A percentile compares a stretch with the other conserved stretches of the same genome.
phyloP scores from a whole-genome alignment of 2,797 vertebrate genomes.

The Hemitrygon akajei region DNA sequence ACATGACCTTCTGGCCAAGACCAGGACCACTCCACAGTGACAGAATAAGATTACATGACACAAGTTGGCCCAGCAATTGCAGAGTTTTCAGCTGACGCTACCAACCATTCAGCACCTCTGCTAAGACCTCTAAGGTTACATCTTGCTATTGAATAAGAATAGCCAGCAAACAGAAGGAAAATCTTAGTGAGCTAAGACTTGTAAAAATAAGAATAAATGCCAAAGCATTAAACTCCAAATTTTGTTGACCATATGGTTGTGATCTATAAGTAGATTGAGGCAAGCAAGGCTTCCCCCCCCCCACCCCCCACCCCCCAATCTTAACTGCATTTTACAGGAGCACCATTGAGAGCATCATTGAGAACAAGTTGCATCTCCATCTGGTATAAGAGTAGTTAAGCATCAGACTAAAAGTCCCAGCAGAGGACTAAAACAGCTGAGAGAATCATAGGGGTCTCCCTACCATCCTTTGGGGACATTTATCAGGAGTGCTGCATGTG shows the following conservation, averaged over 20 bases:
- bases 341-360: too few relatives aligned
- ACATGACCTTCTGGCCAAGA: not conserved
- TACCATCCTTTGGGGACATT: too few relatives aligned
- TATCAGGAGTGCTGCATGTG: too few relatives aligned
- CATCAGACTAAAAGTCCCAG: too few relatives aligned
- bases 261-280: not conserved
- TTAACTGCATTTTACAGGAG: too few relatives aligned
- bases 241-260: not conserved
- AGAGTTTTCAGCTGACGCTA: not conserved
- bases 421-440: too few relatives aligned
- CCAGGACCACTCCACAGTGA: not conserved
- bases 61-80: not conserved
- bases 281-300: too few relatives aligned
- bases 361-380: too few relatives aligned
- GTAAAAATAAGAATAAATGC: not conserved
- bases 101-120: not conserved
- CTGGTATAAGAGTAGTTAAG: too few relatives aligned
- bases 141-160: not conserved
- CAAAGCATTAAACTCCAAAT: not conserved
- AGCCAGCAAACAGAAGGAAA: not conserved
- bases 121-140: not conserved
- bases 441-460: too few relatives aligned
- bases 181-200: not conserved
- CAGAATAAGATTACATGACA: not conserved
- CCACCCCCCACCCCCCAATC: too few relatives aligned